These are phyloP conservation scores for Corydoras sp. DNA, from an alignment of 2,113 vertebrate genomes.

Conservation along the genomic window DNA sequence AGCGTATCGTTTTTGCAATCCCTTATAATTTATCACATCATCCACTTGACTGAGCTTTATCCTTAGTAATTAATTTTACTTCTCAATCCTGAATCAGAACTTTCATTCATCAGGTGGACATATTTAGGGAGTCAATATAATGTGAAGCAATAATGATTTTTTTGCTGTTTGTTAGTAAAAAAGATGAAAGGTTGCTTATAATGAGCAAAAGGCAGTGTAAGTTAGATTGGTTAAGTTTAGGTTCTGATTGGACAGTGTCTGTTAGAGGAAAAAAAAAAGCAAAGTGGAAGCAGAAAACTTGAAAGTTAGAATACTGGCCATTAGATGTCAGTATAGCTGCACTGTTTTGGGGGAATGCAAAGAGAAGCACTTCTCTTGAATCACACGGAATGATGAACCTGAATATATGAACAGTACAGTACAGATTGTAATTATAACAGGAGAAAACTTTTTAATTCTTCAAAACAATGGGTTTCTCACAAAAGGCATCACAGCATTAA, in stretches of 20 bases:
- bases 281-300: slow-evolving; percentile 53
- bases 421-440: slow-evolving; percentile 2
- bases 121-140: slow-evolving; percentile 51
- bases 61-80: too few species aligned
- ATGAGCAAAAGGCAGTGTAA: too few species aligned
- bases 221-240: too few species aligned
- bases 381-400: slow-evolving; percentile 7
- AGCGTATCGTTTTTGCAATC: too few species aligned
- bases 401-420: slow-evolving; percentile 19
- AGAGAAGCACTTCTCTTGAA: slow-evolving; percentile 31
- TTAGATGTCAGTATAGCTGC: slow-evolving; percentile 57
- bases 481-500: too few species aligned
- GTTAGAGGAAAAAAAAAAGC: slow-evolving; percentile 21
- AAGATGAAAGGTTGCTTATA: too few species aligned
- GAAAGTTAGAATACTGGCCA: slow-evolving; percentile 52
- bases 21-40: too few species aligned
- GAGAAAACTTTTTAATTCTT: not conserved
- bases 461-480: too few species aligned
- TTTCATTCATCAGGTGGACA: too few species aligned
- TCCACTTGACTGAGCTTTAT: too few species aligned
- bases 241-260: slow-evolving; percentile 2
- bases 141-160: slow-evolving; percentile 67
- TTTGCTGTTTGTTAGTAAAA: too few species aligned
- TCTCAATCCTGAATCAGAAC: too few species aligned
- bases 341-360: slow-evolving; percentile 35